phyloP scores from a whole-genome alignment of 2,113 vertebrate species.

The Carollia perspicillata region DNA sequence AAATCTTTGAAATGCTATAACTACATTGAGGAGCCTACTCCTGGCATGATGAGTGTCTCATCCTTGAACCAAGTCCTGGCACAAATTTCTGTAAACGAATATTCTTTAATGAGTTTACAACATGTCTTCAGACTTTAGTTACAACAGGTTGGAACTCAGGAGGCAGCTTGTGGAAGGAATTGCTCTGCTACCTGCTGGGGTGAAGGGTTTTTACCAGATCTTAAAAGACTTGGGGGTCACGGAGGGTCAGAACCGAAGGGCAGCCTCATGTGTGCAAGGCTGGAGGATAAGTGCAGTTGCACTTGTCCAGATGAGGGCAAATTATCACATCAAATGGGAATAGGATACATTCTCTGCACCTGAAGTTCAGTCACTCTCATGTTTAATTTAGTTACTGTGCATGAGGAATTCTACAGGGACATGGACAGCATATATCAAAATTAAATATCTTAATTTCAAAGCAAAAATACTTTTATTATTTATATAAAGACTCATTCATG shows the following conservation, averaged over 20 bases:
- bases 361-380: neutral
- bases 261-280: neutral
- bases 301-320: neutral
- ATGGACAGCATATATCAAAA: neutral
- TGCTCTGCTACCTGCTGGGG: neutral
- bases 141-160: neutral
- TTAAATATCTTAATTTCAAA: neutral
- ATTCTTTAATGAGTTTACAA: neutral
- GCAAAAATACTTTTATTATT: neutral
- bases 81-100: neutral
- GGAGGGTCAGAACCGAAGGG: neutral
- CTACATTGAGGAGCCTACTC: neutral
- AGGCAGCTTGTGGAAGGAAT: neutral
- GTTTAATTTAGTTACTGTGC: neutral
- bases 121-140: neutral
- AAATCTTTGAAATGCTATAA: neutral
- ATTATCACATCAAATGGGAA: neutral
- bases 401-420: neutral
- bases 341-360: accelerated
- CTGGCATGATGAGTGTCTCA: neutral
- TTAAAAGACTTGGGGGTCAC: too few species aligned
- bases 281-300: neutral
- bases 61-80: neutral
- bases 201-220: neutral
- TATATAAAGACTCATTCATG: neutral